Conservation (phyloP, 2,113 vertebrate genomes). For the Pyrgilauda ruficollis region DNA sequence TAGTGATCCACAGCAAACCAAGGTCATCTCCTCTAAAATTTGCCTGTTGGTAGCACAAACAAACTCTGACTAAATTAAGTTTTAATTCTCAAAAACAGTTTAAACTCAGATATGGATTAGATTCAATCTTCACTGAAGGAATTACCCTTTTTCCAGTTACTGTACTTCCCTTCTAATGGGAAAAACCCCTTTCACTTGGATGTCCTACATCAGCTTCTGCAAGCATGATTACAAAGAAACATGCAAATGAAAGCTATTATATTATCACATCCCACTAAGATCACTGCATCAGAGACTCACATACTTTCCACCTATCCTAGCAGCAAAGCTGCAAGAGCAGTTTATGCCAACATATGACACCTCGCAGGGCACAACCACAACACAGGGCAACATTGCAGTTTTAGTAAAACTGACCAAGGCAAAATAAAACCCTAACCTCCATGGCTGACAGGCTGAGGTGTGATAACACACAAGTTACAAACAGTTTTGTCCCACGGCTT, state of each 20-base stretch:
- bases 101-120: neutral
- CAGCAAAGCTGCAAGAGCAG: neutral
- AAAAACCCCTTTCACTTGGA: neutral
- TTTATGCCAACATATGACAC: rapidly evolving
- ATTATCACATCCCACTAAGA: neutral
- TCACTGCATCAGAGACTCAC: neutral
- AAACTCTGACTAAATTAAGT: neutral
- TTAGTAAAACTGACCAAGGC: neutral
- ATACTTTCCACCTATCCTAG: neutral
- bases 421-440: neutral
- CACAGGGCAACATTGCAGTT: neutral
- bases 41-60: neutral
- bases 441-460: neutral
- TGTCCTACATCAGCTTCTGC: neutral
- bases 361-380: rapidly evolving
- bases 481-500: neutral
- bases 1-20: neutral
- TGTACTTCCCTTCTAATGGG: neutral
- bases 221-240: neutral
- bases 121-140: neutral
- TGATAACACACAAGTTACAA: neutral
- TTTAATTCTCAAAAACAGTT: neutral
- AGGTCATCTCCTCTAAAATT: neutral
- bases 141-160: neutral
- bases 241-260: neutral